Evolutionary conservation across 1,140 invertebrate genomes (phyloP).

Genomic region (Brachionus paranguensis): DNA sequence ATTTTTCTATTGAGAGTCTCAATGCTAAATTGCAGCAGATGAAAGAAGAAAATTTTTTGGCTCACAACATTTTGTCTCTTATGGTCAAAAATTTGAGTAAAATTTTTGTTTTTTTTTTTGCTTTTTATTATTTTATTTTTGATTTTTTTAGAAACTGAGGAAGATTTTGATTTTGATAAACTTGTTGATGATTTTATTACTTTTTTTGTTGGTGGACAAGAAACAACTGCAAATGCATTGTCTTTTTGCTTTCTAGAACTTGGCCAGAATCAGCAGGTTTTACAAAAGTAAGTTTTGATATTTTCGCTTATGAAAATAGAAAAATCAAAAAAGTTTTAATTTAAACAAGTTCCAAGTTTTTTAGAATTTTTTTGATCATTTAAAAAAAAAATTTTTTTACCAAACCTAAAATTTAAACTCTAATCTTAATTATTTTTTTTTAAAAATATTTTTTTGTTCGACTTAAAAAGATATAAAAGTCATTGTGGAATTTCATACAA

Average conservation of each 20-base stretch:
- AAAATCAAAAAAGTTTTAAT: too few relatives aligned
- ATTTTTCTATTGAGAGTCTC: constrained; percentile 2
- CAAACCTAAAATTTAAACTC: too few relatives aligned
- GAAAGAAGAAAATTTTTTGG: background rate
- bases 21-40: background rate
- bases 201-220: constrained; percentile 36
- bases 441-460: too few relatives aligned
- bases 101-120: background rate
- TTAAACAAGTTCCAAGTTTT: too few relatives aligned
- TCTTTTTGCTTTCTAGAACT: constrained; percentile 17
- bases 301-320: too few relatives aligned
- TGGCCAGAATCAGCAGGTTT: constrained; percentile 6
- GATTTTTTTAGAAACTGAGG: background rate
- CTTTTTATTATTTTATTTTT: background rate
- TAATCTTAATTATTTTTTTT: too few relatives aligned
- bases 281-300: background rate
- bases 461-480: too few relatives aligned
- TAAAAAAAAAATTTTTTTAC: too few relatives aligned
- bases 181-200: constrained; percentile 33
- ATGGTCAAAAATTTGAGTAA: constrained; percentile 8
- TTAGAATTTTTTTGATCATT: too few relatives aligned
- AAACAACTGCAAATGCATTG: constrained; percentile 21
- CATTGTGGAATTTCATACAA: too few relatives aligned
- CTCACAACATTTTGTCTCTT: background rate
- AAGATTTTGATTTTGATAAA: constrained; percentile 14